A percentile compares a stretch with the other conserved stretches of the same genome.
These are phyloP conservation scores for Paramormyrops hopkinsi DNA, from an alignment of 2,797 vertebrate genomes.

Conservation along the genomic window DNA sequence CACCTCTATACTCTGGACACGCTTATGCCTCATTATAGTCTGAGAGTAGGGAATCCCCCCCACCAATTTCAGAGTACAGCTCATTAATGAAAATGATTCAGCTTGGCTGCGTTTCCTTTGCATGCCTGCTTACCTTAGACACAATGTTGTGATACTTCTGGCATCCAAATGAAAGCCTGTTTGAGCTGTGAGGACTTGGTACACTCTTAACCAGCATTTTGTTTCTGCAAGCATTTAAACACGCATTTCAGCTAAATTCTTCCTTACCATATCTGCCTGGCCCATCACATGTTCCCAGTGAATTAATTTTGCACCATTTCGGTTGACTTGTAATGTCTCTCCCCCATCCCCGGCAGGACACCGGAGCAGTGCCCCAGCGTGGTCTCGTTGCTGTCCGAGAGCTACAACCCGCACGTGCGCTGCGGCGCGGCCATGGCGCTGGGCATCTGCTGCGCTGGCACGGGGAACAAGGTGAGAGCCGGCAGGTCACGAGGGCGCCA, in stretches of 20 bases:
- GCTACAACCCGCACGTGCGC: conserved; percentile 97
- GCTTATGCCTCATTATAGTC: not conserved
- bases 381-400: conserved; percentile 93
- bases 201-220: not conserved
- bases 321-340: not conserved
- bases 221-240: not conserved
- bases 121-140: not conserved
- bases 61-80: not conserved
- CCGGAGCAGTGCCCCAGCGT: conserved; percentile 98
- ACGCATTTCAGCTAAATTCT: not conserved
- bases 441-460: conserved; percentile 97
- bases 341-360: conserved; percentile 63
- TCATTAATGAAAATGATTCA: not conserved
- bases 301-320: not conserved
- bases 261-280: not conserved
- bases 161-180: not conserved
- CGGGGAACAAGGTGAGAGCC: conserved; percentile 85
- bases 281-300: not conserved
- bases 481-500: not conserved
- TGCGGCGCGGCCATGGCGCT: conserved; percentile 96
- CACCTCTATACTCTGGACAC: not conserved
- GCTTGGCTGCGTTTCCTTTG: not conserved
- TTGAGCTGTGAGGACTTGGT: not conserved
- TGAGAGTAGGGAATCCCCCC: not conserved
- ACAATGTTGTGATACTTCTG: not conserved